Evolutionary conservation across 2,113 vertebrate species (phyloP).

Genomic region (Buteo buteo): DNA sequence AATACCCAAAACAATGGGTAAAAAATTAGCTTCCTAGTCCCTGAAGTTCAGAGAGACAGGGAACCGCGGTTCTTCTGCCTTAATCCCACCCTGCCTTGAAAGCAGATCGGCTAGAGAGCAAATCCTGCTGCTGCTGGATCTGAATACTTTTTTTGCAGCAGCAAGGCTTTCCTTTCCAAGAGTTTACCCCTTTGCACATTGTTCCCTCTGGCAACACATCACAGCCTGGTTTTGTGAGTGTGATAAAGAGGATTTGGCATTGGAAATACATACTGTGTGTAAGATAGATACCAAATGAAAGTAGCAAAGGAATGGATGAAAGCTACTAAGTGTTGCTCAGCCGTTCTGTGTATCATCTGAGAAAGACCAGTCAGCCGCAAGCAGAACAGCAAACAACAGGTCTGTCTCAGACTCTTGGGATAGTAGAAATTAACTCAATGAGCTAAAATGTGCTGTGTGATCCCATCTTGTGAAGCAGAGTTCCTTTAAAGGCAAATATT

Average conservation of each 20-base stretch:
- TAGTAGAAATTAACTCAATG: not conserved
- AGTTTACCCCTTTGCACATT: not conserved
- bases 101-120: not conserved
- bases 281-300: not conserved
- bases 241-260: conserved; percentile 35
- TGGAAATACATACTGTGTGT: not conserved
- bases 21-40: not conserved
- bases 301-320: not conserved
- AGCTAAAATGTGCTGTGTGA: not conserved
- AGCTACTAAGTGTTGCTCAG: not conserved
- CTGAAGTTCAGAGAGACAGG: not conserved
- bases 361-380: not conserved
- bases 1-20: not conserved
- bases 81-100: not conserved
- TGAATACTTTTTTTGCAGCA: not conserved
- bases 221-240: not conserved
- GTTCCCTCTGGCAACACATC: conserved; percentile 15
- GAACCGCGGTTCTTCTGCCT: not conserved
- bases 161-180: not conserved
- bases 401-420: not conserved
- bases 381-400: not conserved
- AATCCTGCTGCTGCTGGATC: not conserved
- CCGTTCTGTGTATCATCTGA: not conserved
- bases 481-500: not conserved
- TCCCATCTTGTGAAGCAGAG: not conserved